Evolutionary conservation across 2,113 vertebrate genomes (phyloP), one percentile per base, ranked within the genome.

Genomic region (Gymnogyps californianus): DNA sequence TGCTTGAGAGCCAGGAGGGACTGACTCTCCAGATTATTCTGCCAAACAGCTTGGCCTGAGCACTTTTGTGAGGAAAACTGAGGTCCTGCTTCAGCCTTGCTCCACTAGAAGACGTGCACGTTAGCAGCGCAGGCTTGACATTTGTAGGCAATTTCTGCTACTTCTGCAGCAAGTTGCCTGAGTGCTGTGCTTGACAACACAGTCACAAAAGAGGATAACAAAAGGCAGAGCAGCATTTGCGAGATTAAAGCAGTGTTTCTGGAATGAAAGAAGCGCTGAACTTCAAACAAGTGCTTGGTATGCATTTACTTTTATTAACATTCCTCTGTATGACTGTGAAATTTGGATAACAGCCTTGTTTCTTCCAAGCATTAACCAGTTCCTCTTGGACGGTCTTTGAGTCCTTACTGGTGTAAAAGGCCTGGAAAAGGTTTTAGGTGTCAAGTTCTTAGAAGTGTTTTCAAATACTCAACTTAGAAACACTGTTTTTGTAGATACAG

Each of bases 261-360:
- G 93, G 90, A 96, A 96, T 85, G 87, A 96, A 90, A 88, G 92
- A 83, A 82, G 84, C 1, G 1, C 36, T 85, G 95, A 96, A 95
- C 89, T 93, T 97, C 95, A 96, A 97, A 96, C 93, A 91, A 96
- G 78, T 83, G 91, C 93, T 97, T 96, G 93, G 89, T 94, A 54
- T 83, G 95, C 93, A 91, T 93, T 96, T 96, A 87, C 81, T 97
- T 96, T 90, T 97, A 94, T 95, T 97, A 96, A 94, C 64, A 42
- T 97, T 96, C 84, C 70, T 85, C 66, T 49, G 14, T 64, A 64
- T 42, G 93, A 65, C 93, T 96, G 36, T 81, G 84, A 96, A 95
- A 72, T 94, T 90, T 96, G 96, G 82, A 57, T 87, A 95, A 83
- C 62, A 95, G 93, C 84, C 78, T 94, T 4, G 13, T 83, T 93